phyloP scores from a whole-genome alignment of 2,888 invertebrate species.

The Vesta saturnalis region DNA sequence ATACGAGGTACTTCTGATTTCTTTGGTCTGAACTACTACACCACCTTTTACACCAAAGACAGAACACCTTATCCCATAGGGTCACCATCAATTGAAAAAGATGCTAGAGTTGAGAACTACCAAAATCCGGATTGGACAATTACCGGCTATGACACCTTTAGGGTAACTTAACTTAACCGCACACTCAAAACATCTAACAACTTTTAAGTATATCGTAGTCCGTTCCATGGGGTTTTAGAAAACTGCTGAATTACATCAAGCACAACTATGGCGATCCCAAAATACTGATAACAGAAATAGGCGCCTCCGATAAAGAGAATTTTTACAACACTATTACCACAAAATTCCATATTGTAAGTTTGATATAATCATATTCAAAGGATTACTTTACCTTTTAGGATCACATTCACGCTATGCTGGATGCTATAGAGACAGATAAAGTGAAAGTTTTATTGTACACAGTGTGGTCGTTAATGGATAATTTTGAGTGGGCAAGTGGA shows the following conservation, averaged over 20 bases:
- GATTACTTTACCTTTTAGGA: neutral
- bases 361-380: no score
- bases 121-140: constrained; percentile 47
- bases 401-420: neutral
- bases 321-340: constrained; percentile 32
- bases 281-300: constrained; percentile 71
- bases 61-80: neutral
- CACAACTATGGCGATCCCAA: constrained; percentile 68
- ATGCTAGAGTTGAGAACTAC: constrained; percentile 30
- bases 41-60: constrained; percentile 46
- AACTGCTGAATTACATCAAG: constrained; percentile 71
- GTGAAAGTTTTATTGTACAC: neutral
- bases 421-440: constrained; percentile 7
- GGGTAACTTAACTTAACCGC: constrained; percentile 36
- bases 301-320: constrained; percentile 46
- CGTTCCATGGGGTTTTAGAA: constrained; percentile 72
- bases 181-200: neutral
- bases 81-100: constrained; percentile 40
- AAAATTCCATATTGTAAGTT: constrained; percentile 36
- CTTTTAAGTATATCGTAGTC: neutral
- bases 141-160: constrained; percentile 45
- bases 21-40: constrained; percentile 64
- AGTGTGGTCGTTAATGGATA: constrained; percentile 13
- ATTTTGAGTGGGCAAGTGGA: constrained; percentile 13
- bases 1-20: constrained; percentile 62